Evolutionary conservation across 2,113 vertebrate species (phyloP), one percentile per base, ranked within the genome.

Genomic region (Malaclemys terrapin): DNA sequence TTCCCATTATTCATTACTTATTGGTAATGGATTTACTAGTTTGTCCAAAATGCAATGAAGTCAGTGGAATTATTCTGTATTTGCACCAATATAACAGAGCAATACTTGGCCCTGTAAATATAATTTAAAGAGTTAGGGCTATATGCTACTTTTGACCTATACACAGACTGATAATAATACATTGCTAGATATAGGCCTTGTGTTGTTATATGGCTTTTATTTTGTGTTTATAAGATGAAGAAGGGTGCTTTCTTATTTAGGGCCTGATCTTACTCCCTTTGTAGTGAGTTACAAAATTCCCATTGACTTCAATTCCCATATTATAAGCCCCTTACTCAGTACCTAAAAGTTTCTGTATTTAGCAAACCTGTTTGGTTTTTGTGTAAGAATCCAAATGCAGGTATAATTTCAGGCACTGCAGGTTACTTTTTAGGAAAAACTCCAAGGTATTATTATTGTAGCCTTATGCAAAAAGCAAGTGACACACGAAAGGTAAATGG

Each of bases 401-500:
- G 5, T 25, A 75, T 47, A 56, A 54, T 94, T 94, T 54, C 59
- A 94, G 69, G 53, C 31, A 6, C 42, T 79, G 54, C 45, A 85
- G 38, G 35, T 27, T 45, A 45, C 54, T 59, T 45, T 38, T 10
- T 85, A 79, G 47, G 49, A 82, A 31, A 11, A 22, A 80, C 31
- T 85, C 25, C 56, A 16, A 9, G 2, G 17, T 89, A 38, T 72
- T 47, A 88, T 75, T 59, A 83, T 0, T 5, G 56, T 87, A 85
- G 89, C 12, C 42, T 87, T 89, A 54, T 87, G 54, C 92, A 89
- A 93, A 78, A 24, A 78, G 78, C 80, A 94, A 85, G 52, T 91
- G 57, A 93, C 80, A 89, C 76, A 93, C 81, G 85, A 80, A 88
- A 52, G 72, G 87, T 93, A 95, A 96, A 89, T 85, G 91, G 91